Conservation (phyloP, 2,113 vertebrate species). For the Alaudala cheleensis region DNA sequence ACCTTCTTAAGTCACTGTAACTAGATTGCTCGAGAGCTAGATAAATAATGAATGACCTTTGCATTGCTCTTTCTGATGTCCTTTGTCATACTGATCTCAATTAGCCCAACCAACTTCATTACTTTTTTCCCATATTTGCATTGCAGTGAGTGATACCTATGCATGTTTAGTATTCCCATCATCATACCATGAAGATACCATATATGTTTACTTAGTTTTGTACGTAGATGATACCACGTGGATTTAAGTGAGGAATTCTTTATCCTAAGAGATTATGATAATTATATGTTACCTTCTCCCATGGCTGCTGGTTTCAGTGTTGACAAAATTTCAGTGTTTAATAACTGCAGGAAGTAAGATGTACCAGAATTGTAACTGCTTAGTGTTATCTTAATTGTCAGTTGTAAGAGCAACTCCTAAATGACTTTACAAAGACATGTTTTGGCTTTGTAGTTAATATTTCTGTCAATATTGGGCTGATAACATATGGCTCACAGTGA, state of each 20-base stretch:
- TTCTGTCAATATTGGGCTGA: not conserved
- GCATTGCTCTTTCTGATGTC: not conserved
- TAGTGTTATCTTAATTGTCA: not conserved
- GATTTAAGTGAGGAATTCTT: constrained; percentile 1
- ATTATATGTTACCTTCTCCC: not conserved
- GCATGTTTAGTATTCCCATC: not conserved
- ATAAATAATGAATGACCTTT: not conserved
- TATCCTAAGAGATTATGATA: not conserved
- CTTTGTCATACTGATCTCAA: not conserved
- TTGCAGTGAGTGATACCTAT: not conserved
- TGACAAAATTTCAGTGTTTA: not conserved
- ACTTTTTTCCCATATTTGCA: not conserved
- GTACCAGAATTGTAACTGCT: not conserved
- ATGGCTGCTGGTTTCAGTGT: not conserved
- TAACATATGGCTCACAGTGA: not conserved
- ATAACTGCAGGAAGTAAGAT: not conserved
- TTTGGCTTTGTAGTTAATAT: not conserved
- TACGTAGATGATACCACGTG: not conserved
- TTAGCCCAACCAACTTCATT: not conserved
- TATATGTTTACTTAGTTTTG: not conserved
- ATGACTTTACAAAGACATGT: not conserved
- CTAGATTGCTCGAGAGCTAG: not conserved
- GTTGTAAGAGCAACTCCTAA: not conserved
- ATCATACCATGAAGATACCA: not conserved
- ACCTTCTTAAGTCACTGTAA: not conserved